These are phyloP conservation scores for Lathronympha strigana DNA, from an alignment of 2,888 invertebrate genomes.

Conservation along the genomic window DNA sequence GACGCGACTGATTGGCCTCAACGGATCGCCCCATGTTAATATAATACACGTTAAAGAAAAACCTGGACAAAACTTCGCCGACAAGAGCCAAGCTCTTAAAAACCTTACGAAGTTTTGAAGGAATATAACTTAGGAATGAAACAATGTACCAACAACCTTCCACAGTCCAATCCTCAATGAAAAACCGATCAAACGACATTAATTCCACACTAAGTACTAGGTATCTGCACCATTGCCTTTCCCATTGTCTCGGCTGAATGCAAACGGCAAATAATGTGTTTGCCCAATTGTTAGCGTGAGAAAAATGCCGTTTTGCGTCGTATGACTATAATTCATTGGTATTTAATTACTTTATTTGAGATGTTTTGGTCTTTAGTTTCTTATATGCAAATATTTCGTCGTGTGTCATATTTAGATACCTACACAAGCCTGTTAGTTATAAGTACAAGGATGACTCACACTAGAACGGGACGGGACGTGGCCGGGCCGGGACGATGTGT, in stretches of 20 bases:
- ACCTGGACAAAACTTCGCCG: too few relatives aligned
- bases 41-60: too few relatives aligned
- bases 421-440: too few relatives aligned
- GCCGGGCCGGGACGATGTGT: too few relatives aligned
- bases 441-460: too few relatives aligned
- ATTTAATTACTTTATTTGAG: slow-evolving; percentile 14
- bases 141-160: neutral
- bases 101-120: neutral
- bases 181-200: slow-evolving; percentile 8
- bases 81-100: too few relatives aligned
- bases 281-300: slow-evolving; percentile 17
- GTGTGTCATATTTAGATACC: too few relatives aligned
- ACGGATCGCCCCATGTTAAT: too few relatives aligned
- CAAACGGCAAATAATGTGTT: neutral
- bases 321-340: slow-evolving; percentile 23
- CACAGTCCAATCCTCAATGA: neutral
- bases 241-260: slow-evolving; percentile 28
- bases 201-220: slow-evolving; percentile 17
- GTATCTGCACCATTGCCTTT: slow-evolving; percentile 21
- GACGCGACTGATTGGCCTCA: too few relatives aligned
- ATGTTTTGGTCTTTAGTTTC: neutral
- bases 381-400: neutral
- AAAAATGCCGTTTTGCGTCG: slow-evolving; percentile 9
- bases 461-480: too few relatives aligned
- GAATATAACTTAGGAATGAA: neutral